Conservation (phyloP, 2,888 invertebrate genomes). For the Ctenicera cuprea region DNA sequence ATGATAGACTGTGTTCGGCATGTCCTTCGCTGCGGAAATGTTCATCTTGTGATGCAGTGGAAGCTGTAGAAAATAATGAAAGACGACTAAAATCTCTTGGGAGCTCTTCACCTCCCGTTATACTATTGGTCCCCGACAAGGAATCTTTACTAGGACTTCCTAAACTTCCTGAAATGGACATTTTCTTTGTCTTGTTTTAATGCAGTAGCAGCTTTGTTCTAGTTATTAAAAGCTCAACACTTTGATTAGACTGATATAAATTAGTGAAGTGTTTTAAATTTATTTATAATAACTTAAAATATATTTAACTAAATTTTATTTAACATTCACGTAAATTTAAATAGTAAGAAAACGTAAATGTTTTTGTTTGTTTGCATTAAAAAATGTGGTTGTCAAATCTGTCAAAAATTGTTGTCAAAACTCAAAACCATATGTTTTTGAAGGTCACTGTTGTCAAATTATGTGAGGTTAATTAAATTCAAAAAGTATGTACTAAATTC, state of each 20-base stretch:
- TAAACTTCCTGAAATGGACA: slow-evolving; percentile 61
- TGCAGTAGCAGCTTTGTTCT: neutral
- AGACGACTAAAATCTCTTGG: slow-evolving; percentile 81
- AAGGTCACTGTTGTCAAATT: no score
- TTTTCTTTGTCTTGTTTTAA: slow-evolving; percentile 36
- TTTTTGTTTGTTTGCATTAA: slow-evolving; percentile 20
- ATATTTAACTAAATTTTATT: no score
- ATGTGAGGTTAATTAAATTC: neutral
- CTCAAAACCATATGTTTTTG: no score
- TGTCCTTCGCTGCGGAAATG: slow-evolving; percentile 86
- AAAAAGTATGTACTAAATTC: no score
- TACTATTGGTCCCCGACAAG: slow-evolving; percentile 64
- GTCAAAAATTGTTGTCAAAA: neutral
- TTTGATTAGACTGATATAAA: neutral
- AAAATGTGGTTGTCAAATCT: neutral
- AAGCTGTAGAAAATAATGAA: slow-evolving; percentile 78
- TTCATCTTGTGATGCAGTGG: slow-evolving; percentile 82
- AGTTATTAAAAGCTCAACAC: neutral
- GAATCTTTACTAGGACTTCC: slow-evolving; percentile 70
- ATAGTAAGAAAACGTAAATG: neutral
- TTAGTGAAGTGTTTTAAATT: neutral
- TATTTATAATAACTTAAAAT: no score
- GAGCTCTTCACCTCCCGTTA: slow-evolving; percentile 73
- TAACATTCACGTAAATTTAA: no score
- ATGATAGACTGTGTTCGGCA: slow-evolving; percentile 86